Percentiles rank a stretch among this genome's conserved stretches.
phyloP scores from a whole-genome alignment of 2,797 vertebrate genomes.

The Nyctibius grandis region DNA sequence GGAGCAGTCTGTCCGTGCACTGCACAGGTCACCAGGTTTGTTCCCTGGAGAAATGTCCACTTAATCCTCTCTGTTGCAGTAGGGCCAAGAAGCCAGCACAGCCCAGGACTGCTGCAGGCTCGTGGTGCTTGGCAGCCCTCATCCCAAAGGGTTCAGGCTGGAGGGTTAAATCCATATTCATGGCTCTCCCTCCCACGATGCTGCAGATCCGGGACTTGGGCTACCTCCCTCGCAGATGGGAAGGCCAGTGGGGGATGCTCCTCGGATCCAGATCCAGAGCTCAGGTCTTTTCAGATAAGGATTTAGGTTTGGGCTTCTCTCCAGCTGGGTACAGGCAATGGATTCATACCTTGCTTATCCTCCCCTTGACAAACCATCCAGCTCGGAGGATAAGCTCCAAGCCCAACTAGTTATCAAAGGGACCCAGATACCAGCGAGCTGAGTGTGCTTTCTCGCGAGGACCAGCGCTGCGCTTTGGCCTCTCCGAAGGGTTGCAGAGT shows the following conservation, averaged over 20 bases:
- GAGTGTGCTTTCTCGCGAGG: neutral
- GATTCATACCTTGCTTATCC: neutral
- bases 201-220: neutral
- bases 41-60: neutral
- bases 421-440: neutral
- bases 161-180: neutral
- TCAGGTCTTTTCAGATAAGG: neutral
- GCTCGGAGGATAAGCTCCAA: neutral
- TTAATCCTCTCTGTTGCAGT: neutral
- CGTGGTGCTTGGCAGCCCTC: neutral
- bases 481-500: neutral
- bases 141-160: neutral
- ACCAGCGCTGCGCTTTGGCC: fast-evolving
- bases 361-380: neutral
- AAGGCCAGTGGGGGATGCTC: neutral
- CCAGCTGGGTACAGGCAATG: neutral
- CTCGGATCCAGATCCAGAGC: neutral
- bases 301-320: constrained; percentile 14
- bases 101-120: neutral
- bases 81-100: neutral
- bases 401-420: neutral
- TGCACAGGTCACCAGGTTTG: neutral
- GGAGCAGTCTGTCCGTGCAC: neutral
- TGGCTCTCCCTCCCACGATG: fast-evolving
- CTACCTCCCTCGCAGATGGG: neutral